Conservation (phyloP, 2,797 vertebrate species). For the Cynodonichthys magdalenae region DNA sequence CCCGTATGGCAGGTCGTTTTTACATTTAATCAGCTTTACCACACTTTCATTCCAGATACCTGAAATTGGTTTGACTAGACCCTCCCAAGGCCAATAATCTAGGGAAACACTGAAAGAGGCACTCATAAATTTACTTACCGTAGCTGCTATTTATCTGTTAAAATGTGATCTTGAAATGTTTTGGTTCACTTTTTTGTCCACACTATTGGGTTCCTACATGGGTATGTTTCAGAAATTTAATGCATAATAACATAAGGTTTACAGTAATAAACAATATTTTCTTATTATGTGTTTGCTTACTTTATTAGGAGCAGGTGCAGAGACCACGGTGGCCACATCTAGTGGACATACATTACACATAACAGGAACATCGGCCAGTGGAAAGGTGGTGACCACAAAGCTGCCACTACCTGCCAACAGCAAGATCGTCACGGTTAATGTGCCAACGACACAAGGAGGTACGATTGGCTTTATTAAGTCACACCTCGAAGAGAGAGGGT, state of each 20-base stretch:
- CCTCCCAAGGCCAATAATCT: no score
- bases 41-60: no score
- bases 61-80: no score
- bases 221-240: neutral
- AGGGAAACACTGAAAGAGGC: no score
- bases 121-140: neutral
- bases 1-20: no score
- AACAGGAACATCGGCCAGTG: constrained; percentile 91
- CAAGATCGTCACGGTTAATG: constrained; percentile 97
- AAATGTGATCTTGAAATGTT: neutral
- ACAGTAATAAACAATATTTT: neutral
- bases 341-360: constrained; percentile 97
- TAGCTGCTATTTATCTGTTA: neutral
- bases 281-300: constrained; percentile 22
- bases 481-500: constrained; percentile 24
- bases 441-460: constrained; percentile 98
- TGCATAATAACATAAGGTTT: neutral
- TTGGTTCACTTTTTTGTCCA: neutral
- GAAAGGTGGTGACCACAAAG: constrained; percentile 95
- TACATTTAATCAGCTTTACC: no score
- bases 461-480: constrained; percentile 57
- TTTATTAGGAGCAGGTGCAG: constrained; percentile 82
- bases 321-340: constrained; percentile 88
- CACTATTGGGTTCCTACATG: neutral
- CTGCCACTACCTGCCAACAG: constrained; percentile 97